Conservation (phyloP, 1,140 invertebrate species). For the Heterodera schachtii region DNA sequence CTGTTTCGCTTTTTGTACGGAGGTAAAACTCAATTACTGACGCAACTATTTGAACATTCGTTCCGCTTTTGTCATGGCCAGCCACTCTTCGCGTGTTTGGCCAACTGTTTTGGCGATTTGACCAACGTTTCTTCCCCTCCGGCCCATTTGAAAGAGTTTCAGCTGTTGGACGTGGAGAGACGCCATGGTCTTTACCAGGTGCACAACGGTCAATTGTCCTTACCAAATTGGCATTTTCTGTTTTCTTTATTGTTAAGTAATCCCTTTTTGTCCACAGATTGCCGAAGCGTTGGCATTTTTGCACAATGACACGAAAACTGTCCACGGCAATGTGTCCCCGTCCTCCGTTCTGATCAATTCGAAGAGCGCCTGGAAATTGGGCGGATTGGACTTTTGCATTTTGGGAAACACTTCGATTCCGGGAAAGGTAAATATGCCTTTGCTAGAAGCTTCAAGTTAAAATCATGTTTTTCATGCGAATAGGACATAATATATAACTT, state of each 20-base stretch:
- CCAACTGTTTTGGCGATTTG: conserved; percentile 79
- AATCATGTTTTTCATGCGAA: too few species aligned
- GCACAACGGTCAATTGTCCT: too few species aligned
- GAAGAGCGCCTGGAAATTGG: conserved; percentile 91
- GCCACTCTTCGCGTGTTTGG: conserved; percentile 87
- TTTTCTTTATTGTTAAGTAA: conserved; percentile 23
- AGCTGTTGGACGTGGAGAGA: conserved; percentile 85
- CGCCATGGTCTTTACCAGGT: conserved; percentile 91
- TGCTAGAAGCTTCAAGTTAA: too few species aligned
- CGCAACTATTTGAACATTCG: too few species aligned
- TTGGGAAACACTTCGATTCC: conserved; percentile 29
- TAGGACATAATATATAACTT: too few species aligned
- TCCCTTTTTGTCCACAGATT: conserved; percentile 72
- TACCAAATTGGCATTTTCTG: not conserved
- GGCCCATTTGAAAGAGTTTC: conserved; percentile 76
- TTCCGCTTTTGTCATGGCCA: not conserved
- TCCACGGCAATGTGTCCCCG: conserved; percentile 91
- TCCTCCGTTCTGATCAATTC: conserved; percentile 89
- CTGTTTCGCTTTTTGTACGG: conserved; percentile 87
- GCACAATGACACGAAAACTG: conserved; percentile 79
- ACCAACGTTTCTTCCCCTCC: conserved; percentile 78
- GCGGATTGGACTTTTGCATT: conserved; percentile 83
- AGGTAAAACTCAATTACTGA: conserved; percentile 65
- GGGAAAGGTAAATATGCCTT: conserved; percentile 21
- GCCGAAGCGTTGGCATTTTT: conserved; percentile 89